phyloP scores from a whole-genome alignment of 2,113 vertebrate species.

The Malurus alboscapulatus region DNA sequence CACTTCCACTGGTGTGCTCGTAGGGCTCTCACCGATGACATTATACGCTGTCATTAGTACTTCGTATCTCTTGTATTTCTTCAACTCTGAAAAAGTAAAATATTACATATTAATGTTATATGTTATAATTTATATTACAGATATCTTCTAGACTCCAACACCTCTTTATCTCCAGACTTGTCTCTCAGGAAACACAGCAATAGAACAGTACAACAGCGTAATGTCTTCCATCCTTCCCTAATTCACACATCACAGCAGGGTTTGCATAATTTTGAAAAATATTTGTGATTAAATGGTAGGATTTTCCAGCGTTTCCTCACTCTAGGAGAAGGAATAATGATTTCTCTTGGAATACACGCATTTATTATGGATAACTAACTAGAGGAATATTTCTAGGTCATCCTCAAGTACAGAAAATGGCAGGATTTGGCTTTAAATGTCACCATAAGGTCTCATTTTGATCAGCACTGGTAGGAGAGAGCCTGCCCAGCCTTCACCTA shows the following conservation, averaged over 20 bases:
- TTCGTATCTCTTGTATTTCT: slow-evolving; percentile 91
- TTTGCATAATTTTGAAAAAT: neutral
- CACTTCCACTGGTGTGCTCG: slow-evolving; percentile 86
- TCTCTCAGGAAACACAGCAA: neutral
- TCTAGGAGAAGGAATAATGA: neutral
- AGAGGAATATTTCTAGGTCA: neutral
- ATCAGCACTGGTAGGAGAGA: neutral
- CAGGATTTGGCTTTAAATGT: neutral
- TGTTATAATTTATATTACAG: neutral
- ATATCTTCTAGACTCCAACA: neutral
- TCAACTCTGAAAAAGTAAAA: slow-evolving; percentile 79
- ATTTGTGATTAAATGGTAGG: neutral
- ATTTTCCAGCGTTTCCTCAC: neutral
- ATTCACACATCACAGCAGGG: neutral
- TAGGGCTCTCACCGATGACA: slow-evolving; percentile 88
- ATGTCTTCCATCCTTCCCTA: neutral
- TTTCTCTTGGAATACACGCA: neutral
- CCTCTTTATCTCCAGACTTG: neutral
- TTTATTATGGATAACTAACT: neutral
- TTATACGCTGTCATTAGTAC: slow-evolving; percentile 92
- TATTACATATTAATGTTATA: neutral
- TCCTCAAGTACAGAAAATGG: neutral
- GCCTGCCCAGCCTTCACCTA: neutral
- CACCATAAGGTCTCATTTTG: neutral
- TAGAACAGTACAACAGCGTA: neutral